A percentile compares a stretch with the other conserved stretches of the same genome.
Conservation (phyloP, 64 coral and sea anemone genomes). For the Platygyra sinensis region DNA sequence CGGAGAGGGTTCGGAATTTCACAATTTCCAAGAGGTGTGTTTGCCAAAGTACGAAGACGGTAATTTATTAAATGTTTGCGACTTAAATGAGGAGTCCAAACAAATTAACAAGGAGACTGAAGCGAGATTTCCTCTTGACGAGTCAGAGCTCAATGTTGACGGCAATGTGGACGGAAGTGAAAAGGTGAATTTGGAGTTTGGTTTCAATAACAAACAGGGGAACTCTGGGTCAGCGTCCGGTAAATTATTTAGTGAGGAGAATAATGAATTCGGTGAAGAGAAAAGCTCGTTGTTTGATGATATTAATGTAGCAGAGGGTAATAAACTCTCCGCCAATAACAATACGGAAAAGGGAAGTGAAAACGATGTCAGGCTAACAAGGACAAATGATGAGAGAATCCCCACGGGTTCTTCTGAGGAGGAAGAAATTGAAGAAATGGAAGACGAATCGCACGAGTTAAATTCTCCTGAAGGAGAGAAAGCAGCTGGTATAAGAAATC, state of each 20-base stretch:
- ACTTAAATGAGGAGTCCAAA: conserved; percentile 29
- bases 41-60: neutral
- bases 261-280: conserved; percentile 64
- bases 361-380: conserved; percentile 39
- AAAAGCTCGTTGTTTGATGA: conserved; percentile 35
- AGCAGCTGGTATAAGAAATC: conserved; percentile 16
- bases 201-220: conserved; percentile 35
- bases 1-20: neutral
- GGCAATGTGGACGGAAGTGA: conserved; percentile 61
- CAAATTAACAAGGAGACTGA: neutral
- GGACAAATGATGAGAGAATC: neutral
- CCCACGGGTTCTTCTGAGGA: conserved; percentile 24
- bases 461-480: conserved; percentile 22
- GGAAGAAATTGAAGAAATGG: conserved; percentile 1
- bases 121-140: neutral
- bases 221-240: conserved; percentile 21
- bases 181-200: neutral
- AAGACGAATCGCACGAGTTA: neutral
- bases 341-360: conserved; percentile 14
- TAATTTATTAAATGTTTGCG: neutral
- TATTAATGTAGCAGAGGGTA: conserved; percentile 39
- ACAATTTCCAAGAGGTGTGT: neutral
- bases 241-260: conserved; percentile 72
- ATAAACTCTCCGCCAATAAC: conserved; percentile 46
- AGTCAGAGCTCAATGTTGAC: conserved; percentile 3